These are phyloP conservation scores for Lepilemur ruficaudatus DNA, from an alignment of 2,797 vertebrate species.

Conservation along the genomic window DNA sequence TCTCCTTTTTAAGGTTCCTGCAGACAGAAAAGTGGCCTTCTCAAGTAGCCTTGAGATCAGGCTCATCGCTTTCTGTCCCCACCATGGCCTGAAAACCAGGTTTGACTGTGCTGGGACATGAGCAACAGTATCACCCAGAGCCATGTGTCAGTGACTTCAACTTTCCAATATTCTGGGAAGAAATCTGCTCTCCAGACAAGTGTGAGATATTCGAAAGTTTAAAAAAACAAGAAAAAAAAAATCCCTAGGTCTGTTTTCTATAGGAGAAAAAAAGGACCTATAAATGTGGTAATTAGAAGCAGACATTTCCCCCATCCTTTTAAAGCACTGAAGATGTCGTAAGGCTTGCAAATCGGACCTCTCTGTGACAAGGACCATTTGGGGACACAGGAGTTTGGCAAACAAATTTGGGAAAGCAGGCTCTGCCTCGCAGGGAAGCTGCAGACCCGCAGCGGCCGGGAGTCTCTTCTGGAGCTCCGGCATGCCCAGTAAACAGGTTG, in stretches of 20 bases:
- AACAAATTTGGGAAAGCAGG: constrained; percentile 33
- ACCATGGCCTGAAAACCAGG: not conserved
- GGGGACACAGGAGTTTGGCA: constrained; percentile 43
- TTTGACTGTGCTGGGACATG: not conserved
- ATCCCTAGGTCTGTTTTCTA: constrained; percentile 4
- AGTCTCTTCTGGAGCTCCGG: not conserved
- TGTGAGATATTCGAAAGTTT: constrained; percentile 23
- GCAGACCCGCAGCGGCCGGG: not conserved
- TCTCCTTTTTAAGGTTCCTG: not conserved
- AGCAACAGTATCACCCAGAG: not conserved
- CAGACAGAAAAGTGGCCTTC: not conserved
- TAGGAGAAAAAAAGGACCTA: not conserved
- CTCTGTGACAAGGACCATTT: constrained; percentile 39
- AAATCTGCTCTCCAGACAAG: constrained; percentile 52
- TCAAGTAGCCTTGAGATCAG: not conserved
- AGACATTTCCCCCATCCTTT: not conserved
- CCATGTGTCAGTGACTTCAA: not conserved
- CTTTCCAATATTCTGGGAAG: constrained; percentile 37
- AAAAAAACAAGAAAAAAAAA: not conserved
- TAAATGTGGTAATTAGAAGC: constrained; percentile 14
- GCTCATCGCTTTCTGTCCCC: not conserved
- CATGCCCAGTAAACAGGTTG: not conserved
- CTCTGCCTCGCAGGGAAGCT: constrained; percentile 7
- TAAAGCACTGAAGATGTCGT: constrained; percentile 10
- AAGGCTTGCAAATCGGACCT: not conserved